Conservation (phyloP, 37 sponge, comb jelly and placozoan species). For the Beroe ovata region DNA sequence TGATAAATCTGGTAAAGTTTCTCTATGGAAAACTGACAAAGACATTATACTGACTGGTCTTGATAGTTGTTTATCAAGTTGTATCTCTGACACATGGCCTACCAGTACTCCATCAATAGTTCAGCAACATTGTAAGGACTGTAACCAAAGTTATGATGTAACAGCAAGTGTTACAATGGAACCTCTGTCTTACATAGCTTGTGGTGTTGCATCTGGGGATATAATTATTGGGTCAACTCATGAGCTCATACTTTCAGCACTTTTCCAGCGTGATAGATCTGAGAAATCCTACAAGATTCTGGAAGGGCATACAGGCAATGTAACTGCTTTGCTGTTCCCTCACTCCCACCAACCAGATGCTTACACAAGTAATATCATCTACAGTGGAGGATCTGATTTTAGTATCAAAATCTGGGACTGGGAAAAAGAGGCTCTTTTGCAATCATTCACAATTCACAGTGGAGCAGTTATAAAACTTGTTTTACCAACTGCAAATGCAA, state of each 20-base stretch:
- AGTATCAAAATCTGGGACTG: slow-evolving; percentile 54
- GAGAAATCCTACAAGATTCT: neutral
- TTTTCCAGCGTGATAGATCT: neutral
- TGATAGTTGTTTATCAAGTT: neutral
- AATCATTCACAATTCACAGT: slow-evolving; percentile 40
- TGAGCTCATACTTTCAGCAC: neutral
- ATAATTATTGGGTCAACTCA: slow-evolving; percentile 15
- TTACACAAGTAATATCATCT: neutral
- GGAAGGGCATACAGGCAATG: neutral
- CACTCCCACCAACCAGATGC: neutral
- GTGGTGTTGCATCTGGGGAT: slow-evolving; percentile 12
- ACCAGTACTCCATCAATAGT: neutral
- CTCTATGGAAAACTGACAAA: slow-evolving; percentile 41
- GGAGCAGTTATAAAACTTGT: neutral
- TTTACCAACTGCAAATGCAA: slow-evolving; percentile 24
- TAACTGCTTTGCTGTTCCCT: slow-evolving; percentile 6
- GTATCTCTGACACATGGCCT: neutral
- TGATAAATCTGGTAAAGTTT: neutral
- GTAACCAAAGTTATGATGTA: neutral
- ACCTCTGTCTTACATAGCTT: slow-evolving; percentile 12
- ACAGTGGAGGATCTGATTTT: slow-evolving; percentile 54
- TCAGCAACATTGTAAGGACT: slow-evolving; percentile 10
- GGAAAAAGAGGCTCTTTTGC: slow-evolving; percentile 21
- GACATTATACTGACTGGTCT: neutral
- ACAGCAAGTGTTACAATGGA: slow-evolving; percentile 21